These are phyloP conservation scores for Ellobium chinense DNA, from an alignment of 2,888 invertebrate genomes.

Conservation along the genomic window DNA sequence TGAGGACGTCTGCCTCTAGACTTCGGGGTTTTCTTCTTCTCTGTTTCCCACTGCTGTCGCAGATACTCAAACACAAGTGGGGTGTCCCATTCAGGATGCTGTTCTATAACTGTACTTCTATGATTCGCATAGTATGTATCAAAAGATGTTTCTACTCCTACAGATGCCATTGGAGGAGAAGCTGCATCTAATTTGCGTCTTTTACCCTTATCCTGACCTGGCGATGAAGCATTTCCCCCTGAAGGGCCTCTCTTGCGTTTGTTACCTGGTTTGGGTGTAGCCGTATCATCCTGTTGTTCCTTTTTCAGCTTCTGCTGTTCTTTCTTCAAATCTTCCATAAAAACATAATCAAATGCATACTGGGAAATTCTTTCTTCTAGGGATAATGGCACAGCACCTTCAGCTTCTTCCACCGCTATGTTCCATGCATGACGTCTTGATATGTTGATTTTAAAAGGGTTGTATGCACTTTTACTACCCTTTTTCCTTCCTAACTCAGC, in stretches of 20 bases:
- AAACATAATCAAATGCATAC: slow-evolving; percentile 66
- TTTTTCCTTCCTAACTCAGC: slow-evolving; percentile 38
- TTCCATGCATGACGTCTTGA: slow-evolving; percentile 84
- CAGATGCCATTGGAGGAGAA: background rate
- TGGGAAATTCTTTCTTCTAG: slow-evolving; percentile 66
- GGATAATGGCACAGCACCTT: slow-evolving; percentile 81
- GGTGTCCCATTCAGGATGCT: slow-evolving; percentile 73
- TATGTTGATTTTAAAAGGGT: slow-evolving; percentile 68
- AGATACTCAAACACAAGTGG: slow-evolving; percentile 68
- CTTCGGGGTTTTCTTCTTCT: slow-evolving; percentile 18
- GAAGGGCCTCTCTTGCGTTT: slow-evolving; percentile 13
- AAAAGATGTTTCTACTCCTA: slow-evolving; percentile 65
- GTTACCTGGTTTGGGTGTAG: background rate
- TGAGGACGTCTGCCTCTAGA: background rate
- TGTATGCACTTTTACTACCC: slow-evolving; percentile 54
- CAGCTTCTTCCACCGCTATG: slow-evolving; percentile 88
- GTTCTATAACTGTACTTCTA: slow-evolving; percentile 65
- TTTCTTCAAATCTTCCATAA: slow-evolving; percentile 41
- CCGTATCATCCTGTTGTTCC: slow-evolving; percentile 2
- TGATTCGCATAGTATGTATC: slow-evolving; percentile 74
- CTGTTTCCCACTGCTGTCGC: slow-evolving; percentile 39
- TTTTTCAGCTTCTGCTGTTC: slow-evolving; percentile 32
- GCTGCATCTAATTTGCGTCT: slow-evolving; percentile 9
- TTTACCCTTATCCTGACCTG: slow-evolving; percentile 8
- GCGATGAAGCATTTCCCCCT: background rate